Evolutionary conservation across 2,888 invertebrate genomes (phyloP), one percentile per base, ranked within the genome.

Genomic region (Drosophila paranaensis): DNA sequence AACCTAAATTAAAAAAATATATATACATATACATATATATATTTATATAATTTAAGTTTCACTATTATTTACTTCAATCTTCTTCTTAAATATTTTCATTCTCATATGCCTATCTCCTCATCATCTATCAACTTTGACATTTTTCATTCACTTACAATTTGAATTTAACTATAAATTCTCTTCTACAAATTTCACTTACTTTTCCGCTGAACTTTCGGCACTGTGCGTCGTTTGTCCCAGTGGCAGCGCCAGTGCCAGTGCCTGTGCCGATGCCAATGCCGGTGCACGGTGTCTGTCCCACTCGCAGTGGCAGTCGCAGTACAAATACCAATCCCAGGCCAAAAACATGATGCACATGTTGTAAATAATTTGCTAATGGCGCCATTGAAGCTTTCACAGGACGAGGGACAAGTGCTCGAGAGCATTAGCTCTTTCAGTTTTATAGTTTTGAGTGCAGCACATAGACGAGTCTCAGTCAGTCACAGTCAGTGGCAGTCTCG

Each of bases 321-420:
- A 1, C 40, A 57, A 56, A 37, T 77, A 20, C 30, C 60, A 60
- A 66, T 71, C 50, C 61, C 51, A 30, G 55, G 54, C 63, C 60
- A 64, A 68, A 62, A 79, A 69, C 68, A 77, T 62, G 74, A 51
- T 74, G 76, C 82, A 88, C 75, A 82, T 85, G 83, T 82, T 85
- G 80, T 85, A 86, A 88, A 83, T 83, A 83, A 83, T 88, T 83
- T 83, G 81, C 86, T 85, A 83, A 83, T 88, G 82, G 88, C 74
- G 69, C 83, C 80, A 67, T 57, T 56, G 76, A 60, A 56, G 75
- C 46, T 40, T 54, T 42, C 48, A 65, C 46, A 69, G 63, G 50
- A 57, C 45, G 39, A 37, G 39, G 46, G 50, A 27, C 50, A 48
- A 42, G 39, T 35, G 35, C 43, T 48, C 45, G 4, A n/a, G 43